phyloP scores from a whole-genome alignment of 1,140 invertebrate species.

The Hylaeus volcanicus region DNA sequence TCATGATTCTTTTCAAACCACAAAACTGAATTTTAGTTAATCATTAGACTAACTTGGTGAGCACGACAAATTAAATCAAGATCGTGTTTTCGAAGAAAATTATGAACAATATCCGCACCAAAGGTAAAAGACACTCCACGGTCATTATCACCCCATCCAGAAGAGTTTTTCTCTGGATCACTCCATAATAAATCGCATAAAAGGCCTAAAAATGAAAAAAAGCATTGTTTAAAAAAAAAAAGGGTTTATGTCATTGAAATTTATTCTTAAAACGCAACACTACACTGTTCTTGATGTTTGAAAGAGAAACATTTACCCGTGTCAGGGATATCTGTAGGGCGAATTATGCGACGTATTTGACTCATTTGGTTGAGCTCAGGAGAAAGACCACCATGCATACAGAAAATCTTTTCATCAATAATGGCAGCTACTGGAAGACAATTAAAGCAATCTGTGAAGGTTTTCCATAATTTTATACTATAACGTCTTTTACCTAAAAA shows the following conservation, averaged over 20 bases:
- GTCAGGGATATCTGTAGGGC: conserved; percentile 87
- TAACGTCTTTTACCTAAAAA: conserved; percentile 89
- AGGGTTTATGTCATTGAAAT: no score
- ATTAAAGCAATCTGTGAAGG: conserved; percentile 99
- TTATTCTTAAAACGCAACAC: no score
- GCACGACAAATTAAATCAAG: conserved; percentile 91
- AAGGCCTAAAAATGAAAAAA: conserved; percentile 84
- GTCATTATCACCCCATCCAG: conserved; percentile 90
- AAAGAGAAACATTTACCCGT: no score
- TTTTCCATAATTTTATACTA: conserved; percentile 99
- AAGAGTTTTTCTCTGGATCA: conserved; percentile 88
- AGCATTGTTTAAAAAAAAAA: no score
- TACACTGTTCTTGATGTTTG: no score
- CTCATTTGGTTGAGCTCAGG: conserved; percentile 88
- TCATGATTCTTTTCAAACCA: no score
- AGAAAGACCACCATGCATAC: conserved; percentile 96
- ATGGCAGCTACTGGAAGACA: conserved; percentile 97
- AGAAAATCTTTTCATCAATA: conserved; percentile 99
- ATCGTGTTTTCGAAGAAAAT: conserved; percentile 89
- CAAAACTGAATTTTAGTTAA: no score
- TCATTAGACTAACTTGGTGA: conserved; percentile 87
- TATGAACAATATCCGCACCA: conserved; percentile 87
- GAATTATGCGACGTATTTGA: conserved; percentile 86
- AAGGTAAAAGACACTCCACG: conserved; percentile 90
- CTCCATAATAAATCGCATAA: conserved; percentile 92